phyloP scores from a whole-genome alignment of 2,888 invertebrate species.

The Tinea pellionella region DNA sequence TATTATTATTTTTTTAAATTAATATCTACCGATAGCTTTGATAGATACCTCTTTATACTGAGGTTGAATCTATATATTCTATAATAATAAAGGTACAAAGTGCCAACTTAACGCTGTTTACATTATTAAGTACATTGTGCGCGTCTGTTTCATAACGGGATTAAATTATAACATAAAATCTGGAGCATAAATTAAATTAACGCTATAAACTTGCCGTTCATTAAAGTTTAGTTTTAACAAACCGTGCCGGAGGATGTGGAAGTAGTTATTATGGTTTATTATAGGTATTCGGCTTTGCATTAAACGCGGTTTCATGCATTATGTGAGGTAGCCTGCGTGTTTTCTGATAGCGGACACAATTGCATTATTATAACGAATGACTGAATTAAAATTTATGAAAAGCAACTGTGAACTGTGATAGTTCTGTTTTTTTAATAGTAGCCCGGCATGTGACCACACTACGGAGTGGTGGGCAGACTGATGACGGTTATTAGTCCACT shows the following conservation, averaged over 20 bases:
- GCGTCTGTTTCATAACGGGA: neutral
- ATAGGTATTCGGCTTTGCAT: neutral
- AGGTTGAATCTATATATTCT: no score
- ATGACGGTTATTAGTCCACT: no score
- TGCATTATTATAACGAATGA: neutral
- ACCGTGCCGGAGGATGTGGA: neutral
- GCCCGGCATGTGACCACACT: no score
- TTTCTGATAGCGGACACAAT: constrained; percentile 4
- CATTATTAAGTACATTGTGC: neutral
- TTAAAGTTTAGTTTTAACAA: neutral
- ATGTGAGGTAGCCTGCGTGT: neutral
- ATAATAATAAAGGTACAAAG: no score
- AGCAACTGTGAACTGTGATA: no score
- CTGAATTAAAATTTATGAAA: neutral
- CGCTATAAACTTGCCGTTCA: neutral
- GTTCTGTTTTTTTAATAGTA: no score
- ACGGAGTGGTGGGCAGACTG: no score
- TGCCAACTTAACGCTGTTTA: no score
- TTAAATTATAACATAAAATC: neutral
- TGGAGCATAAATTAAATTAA: neutral
- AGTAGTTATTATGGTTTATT: neutral
- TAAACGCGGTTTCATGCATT: neutral
- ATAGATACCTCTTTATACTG: no score
- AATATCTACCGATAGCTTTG: no score
- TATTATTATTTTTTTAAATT: no score